phyloP scores from a whole-genome alignment of 2,888 invertebrate species.

The Macroteleia sp. region DNA sequence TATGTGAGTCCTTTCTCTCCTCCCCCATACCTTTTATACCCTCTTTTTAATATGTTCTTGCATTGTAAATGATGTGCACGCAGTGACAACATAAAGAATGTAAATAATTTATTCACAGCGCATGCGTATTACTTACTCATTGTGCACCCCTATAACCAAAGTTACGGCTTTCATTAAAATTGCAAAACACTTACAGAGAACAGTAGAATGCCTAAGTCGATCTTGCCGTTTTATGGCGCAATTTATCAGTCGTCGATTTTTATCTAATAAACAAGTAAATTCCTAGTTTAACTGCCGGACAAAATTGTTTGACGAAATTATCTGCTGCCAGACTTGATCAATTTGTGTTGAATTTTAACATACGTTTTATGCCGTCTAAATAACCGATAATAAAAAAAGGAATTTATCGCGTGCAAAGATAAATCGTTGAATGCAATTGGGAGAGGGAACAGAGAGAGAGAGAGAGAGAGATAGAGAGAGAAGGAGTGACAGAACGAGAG shows the following conservation, averaged over 20 bases:
- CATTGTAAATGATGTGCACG: constrained; percentile 25
- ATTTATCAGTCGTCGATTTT: constrained; percentile 55
- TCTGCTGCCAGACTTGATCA: constrained; percentile 8
- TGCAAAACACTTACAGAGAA: constrained; percentile 51
- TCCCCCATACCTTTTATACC: too few relatives aligned
- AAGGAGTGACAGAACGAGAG: too few relatives aligned
- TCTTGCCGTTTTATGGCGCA: constrained; percentile 37
- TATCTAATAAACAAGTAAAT: constrained; percentile 39
- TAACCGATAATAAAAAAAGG: constrained; percentile 19
- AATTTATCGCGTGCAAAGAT: constrained; percentile 7
- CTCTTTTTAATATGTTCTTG: constrained; percentile 23
- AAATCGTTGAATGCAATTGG: constrained; percentile 17
- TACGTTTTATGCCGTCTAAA: constrained; percentile 26
- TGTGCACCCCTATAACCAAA: constrained; percentile 24
- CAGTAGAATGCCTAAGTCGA: constrained; percentile 44
- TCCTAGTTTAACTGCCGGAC: constrained; percentile 20
- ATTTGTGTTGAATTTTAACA: constrained; percentile 17
- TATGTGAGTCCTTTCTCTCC: too few relatives aligned
- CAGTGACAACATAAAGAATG: constrained; percentile 39
- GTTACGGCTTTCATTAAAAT: constrained; percentile 60
- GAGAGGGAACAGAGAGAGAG: too few relatives aligned
- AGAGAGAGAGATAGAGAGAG: too few relatives aligned
- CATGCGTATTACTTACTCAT: constrained; percentile 39
- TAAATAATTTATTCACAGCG: constrained; percentile 43
- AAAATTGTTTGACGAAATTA: constrained; percentile 38